Percentiles rank a stretch among this genome's conserved stretches.
These are phyloP conservation scores for Tilapia sparmanii DNA, from an alignment of 2,113 vertebrate genomes.

Conservation along the genomic window DNA sequence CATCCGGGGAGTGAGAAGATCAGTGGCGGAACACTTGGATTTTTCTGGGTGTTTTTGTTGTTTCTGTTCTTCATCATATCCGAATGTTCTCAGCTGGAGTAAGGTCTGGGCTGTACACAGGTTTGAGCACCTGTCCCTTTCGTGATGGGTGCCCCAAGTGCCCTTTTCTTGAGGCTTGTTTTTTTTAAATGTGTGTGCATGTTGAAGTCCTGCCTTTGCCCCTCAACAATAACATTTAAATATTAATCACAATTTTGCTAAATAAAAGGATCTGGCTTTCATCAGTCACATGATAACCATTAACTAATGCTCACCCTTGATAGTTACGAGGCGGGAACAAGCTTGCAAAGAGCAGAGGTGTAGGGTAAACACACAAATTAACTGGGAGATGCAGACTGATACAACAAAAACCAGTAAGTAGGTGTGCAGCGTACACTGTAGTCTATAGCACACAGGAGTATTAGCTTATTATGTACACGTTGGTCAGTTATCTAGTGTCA, in stretches of 20 bases:
- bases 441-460: neutral
- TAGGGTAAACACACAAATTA: neutral
- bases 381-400: neutral
- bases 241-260: neutral
- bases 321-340: neutral
- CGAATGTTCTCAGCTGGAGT: neutral
- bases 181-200: neutral
- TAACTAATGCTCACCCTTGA: neutral
- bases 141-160: neutral
- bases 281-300: neutral
- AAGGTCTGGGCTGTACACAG: neutral
- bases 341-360: neutral
- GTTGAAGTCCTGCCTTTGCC: neutral
- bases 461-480: neutral
- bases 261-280: neutral
- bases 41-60: neutral
- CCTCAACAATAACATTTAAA: neutral
- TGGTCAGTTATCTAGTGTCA: neutral
- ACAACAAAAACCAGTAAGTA: neutral
- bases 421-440: neutral
- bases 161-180: neutral
- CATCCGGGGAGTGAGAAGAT: neutral
- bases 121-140: neutral
- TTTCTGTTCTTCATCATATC: neutral
- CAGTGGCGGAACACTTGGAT: neutral